These are phyloP conservation scores for Macrotis lagotis DNA, from an alignment of 2,113 vertebrate genomes.

Conservation along the genomic window DNA sequence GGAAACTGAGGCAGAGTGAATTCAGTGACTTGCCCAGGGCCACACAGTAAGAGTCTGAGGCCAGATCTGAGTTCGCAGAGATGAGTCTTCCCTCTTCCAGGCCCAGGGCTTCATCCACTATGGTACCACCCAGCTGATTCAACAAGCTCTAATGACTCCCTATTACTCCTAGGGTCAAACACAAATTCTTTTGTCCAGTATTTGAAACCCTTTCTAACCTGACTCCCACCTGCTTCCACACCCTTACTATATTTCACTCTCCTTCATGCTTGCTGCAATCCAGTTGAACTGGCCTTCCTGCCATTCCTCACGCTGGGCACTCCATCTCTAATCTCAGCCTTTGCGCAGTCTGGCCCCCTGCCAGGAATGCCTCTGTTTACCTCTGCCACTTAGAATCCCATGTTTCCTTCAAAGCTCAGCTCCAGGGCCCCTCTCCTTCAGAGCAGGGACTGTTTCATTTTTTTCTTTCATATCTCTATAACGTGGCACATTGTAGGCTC, in stretches of 20 bases:
- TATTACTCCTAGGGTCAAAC: neutral
- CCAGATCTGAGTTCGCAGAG: neutral
- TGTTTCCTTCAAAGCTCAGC: no score
- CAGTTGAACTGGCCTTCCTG: neutral
- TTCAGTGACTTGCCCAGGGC: neutral
- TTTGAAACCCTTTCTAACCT: neutral
- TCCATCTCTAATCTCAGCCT: neutral
- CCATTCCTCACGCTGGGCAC: neutral
- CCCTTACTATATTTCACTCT: no score
- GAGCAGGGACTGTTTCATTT: neutral
- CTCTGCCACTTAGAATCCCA: neutral
- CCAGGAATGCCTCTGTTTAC: neutral
- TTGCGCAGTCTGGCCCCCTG: neutral
- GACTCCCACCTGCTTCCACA: neutral
- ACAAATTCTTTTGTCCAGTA: neutral
- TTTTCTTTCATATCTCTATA: neutral
- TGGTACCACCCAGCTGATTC: neutral
- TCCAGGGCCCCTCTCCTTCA: neutral
- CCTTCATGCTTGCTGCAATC: neutral
- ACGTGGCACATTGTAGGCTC: neutral
- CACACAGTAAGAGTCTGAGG: neutral
- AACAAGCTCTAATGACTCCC: neutral
- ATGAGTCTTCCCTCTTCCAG: no score
- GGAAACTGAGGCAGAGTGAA: neutral
- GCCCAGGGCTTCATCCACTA: no score